These are phyloP conservation scores for Petrolisthes manimaculis DNA, from an alignment of 2,888 invertebrate genomes.

Conservation along the genomic window DNA sequence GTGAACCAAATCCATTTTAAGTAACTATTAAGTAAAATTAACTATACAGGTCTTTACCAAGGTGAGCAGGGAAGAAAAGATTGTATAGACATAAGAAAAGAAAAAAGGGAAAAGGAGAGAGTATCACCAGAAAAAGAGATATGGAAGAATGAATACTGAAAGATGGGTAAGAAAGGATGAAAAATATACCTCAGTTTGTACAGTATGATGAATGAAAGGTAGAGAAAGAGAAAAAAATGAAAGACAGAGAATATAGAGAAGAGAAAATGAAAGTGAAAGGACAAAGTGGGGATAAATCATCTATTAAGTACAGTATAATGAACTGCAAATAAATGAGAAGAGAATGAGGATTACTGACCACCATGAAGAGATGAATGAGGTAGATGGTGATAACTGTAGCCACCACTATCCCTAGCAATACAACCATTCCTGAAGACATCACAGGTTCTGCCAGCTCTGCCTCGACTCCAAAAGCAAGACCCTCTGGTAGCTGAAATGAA, in stretches of 20 bases:
- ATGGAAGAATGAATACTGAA: no score
- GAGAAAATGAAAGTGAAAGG: background rate
- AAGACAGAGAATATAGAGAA: background rate
- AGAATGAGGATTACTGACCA: conserved; percentile 32
- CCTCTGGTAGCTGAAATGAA: conserved; percentile 46
- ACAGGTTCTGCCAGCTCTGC: conserved; percentile 53
- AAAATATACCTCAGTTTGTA: no score
- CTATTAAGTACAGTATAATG: background rate
- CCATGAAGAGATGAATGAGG: conserved; percentile 40
- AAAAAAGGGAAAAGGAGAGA: no score
- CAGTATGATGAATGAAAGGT: background rate
- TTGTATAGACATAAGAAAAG: no score
- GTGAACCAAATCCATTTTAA: no score
- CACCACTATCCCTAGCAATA: conserved; percentile 38
- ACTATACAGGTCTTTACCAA: no score
- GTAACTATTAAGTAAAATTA: no score
- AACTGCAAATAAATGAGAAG: background rate
- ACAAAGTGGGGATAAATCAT: background rate
- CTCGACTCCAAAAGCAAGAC: conserved; percentile 54
- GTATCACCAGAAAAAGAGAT: no score
- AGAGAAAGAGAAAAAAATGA: background rate
- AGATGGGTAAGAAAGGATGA: no score
- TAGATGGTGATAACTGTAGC: conserved; percentile 47
- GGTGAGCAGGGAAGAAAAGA: no score
- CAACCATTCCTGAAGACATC: conserved; percentile 46